phyloP scores from a whole-genome alignment of 2,888 invertebrate species.

The Scrobipalpa costella region DNA sequence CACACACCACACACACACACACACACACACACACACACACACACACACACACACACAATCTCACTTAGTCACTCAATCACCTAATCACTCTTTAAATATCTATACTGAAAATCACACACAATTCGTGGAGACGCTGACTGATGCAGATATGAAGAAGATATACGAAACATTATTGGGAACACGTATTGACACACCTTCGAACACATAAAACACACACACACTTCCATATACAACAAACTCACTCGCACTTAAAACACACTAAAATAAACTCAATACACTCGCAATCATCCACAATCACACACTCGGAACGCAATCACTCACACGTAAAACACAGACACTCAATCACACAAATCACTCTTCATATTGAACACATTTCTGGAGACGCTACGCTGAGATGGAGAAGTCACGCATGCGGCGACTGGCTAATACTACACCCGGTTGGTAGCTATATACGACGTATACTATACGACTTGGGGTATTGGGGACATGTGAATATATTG shows the following conservation, averaged over 20 bases:
- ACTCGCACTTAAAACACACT: background rate
- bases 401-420: conserved; percentile 99
- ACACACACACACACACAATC: background rate
- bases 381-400: conserved; percentile 92
- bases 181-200: background rate
- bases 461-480: background rate
- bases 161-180: too few species aligned
- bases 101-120: too few species aligned
- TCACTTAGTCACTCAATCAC: background rate
- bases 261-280: background rate
- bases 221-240: background rate
- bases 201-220: background rate
- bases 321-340: background rate
- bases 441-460: conserved; percentile 77
- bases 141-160: too few species aligned
- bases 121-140: conserved; percentile 98
- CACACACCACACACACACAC: background rate
- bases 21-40: background rate
- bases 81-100: background rate
- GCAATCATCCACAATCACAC: background rate
- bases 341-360: background rate
- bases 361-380: background rate
- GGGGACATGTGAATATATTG: background rate
- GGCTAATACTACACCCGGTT: conserved; percentile 96
- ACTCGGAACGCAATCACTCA: background rate